These are phyloP conservation scores for Eumacrocentrus americanus DNA, from an alignment of 2,888 invertebrate genomes.

Conservation along the genomic window DNA sequence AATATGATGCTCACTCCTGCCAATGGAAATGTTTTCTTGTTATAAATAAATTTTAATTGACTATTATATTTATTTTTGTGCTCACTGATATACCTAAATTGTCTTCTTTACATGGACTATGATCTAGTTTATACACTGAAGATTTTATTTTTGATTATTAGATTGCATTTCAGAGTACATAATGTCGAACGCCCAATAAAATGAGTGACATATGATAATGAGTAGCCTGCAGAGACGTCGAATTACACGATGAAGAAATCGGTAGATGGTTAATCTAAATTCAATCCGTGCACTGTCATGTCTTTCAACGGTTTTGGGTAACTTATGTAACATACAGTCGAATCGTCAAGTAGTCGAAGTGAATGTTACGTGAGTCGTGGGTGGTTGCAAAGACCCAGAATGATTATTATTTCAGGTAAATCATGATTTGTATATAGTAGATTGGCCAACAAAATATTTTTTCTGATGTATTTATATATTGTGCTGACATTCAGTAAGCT, in stretches of 20 bases:
- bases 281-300: conserved; percentile 29
- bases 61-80: background rate
- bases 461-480: too few relatives aligned
- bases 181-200: too few relatives aligned
- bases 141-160: too few relatives aligned
- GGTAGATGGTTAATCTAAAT: conserved; percentile 31
- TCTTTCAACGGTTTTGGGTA: conserved; percentile 23
- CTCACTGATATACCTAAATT: too few relatives aligned
- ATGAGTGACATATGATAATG: conserved; percentile 20
- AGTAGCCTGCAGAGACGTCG: conserved; percentile 4
- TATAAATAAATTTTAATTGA: conserved; percentile 22
- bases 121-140: background rate
- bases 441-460: too few relatives aligned
- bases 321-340: conserved; percentile 28
- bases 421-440: too few relatives aligned
- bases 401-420: too few relatives aligned
- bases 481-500: too few relatives aligned
- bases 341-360: conserved; percentile 21
- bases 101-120: too few relatives aligned
- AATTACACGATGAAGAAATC: conserved; percentile 18
- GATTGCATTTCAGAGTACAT: too few relatives aligned
- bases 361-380: conserved; percentile 23
- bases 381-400: too few relatives aligned
- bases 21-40: conserved; percentile 6
- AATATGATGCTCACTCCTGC: background rate